phyloP scores from a whole-genome alignment of 2,113 vertebrate species.

The Ramphastos sulfuratus region DNA sequence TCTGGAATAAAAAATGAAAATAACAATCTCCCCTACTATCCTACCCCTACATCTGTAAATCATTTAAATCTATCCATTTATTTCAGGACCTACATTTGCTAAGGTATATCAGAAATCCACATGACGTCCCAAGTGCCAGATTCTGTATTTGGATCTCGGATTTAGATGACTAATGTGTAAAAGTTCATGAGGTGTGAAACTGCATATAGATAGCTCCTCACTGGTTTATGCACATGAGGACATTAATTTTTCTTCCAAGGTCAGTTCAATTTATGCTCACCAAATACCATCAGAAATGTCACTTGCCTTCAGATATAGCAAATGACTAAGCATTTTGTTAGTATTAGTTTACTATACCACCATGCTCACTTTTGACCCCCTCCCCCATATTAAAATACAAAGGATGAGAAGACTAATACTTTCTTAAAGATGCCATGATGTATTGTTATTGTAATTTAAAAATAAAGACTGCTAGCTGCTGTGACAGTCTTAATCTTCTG shows the following conservation, averaged over 20 bases:
- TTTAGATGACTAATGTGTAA: slow-evolving; percentile 63
- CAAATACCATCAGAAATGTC: slow-evolving; percentile 35
- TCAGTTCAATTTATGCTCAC: slow-evolving; percentile 54
- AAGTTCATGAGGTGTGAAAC: slow-evolving; percentile 72
- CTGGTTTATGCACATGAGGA: slow-evolving; percentile 53
- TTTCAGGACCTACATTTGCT: slow-evolving; percentile 23
- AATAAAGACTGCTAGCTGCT: background rate
- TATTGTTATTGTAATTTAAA: background rate
- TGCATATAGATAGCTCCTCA: slow-evolving; percentile 55
- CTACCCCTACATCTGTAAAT: slow-evolving; percentile 10
- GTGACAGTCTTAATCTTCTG: background rate
- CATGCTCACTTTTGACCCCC: background rate
- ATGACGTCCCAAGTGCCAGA: slow-evolving; percentile 36
- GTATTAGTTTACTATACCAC: background rate
- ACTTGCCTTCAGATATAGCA: slow-evolving; percentile 1
- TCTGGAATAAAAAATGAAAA: slow-evolving; percentile 19
- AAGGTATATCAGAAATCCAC: slow-evolving; percentile 29
- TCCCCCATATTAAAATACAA: background rate
- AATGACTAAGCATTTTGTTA: slow-evolving; percentile 27
- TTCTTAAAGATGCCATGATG: background rate
- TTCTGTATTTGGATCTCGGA: slow-evolving; percentile 57
- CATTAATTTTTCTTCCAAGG: slow-evolving; percentile 60
- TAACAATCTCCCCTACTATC: background rate
- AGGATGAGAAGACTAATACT: background rate
- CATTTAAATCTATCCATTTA: slow-evolving; percentile 19